Percentiles rank a stretch among this genome's conserved stretches.
These are phyloP conservation scores for Oreochromis grahami DNA, from an alignment of 2,797 vertebrate genomes.

Conservation along the genomic window DNA sequence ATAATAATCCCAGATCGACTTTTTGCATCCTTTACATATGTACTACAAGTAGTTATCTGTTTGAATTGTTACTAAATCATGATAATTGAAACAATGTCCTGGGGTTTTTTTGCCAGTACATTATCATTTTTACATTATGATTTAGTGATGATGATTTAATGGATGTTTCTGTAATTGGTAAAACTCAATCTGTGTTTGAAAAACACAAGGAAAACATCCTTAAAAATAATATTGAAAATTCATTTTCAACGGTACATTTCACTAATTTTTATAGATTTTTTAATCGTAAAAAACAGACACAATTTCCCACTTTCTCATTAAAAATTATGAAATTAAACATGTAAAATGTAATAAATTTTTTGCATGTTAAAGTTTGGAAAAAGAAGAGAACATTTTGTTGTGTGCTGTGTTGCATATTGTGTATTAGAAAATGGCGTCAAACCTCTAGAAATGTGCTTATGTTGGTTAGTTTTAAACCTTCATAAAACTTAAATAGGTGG, in stretches of 20 bases:
- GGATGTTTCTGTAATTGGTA: no score
- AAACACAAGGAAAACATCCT: no score
- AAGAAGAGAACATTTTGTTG: background rate
- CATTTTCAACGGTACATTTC: fast-evolving
- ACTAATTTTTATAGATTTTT: fast-evolving
- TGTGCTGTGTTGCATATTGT: background rate
- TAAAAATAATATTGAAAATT: no score
- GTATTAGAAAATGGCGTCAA: background rate
- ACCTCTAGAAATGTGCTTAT: background rate
- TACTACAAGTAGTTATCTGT: no score
- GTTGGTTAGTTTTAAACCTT: background rate
- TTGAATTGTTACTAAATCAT: no score
- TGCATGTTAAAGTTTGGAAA: background rate
- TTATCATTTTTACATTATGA: no score
- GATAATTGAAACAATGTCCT: no score
- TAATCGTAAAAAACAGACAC: fast-evolving
- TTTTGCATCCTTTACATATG: background rate
- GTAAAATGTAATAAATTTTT: background rate
- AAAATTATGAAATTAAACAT: background rate
- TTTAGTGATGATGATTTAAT: no score
- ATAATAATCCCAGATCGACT: fast-evolving
- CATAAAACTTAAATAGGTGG: background rate
- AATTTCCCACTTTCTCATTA: background rate
- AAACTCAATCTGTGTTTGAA: no score
- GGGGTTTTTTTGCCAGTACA: no score